phyloP scores from a whole-genome alignment of 1,140 invertebrate species.

The Zaprionus inermis region DNA sequence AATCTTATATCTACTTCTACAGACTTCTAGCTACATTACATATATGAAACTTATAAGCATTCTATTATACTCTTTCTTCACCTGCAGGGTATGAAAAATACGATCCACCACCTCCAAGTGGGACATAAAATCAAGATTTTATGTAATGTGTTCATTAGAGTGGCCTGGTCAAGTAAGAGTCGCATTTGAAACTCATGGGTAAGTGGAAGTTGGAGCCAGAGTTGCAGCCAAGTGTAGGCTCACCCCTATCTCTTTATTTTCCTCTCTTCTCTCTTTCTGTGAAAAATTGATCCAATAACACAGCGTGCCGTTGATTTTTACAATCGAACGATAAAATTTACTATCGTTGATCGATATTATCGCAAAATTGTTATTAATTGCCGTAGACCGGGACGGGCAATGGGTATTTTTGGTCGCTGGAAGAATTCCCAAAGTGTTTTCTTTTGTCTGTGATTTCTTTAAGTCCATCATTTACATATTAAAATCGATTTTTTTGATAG shows the following conservation, averaged over 20 bases:
- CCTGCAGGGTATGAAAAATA: conserved; percentile 27
- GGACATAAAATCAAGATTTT: conserved; percentile 78
- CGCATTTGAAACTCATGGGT: background rate
- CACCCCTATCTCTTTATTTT: conserved; percentile 1
- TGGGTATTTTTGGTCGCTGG: conserved; percentile 17
- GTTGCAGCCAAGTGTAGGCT: background rate
- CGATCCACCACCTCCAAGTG: conserved; percentile 52
- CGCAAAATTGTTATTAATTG: conserved; percentile 80
- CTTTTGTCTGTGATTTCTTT: conserved; percentile 46
- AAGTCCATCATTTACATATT: conserved; percentile 66
- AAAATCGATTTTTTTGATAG: conserved; percentile 58
- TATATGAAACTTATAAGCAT: background rate
- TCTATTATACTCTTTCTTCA: background rate
- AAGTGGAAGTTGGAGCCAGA: conserved; percentile 3
- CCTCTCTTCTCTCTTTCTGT: conserved; percentile 8
- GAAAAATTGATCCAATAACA: conserved; percentile 80
- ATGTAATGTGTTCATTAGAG: conserved; percentile 82
- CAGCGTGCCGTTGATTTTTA: conserved; percentile 78
- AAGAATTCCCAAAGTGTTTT: conserved; percentile 46
- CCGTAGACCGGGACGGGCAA: conserved; percentile 2
- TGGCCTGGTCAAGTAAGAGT: conserved; percentile 20
- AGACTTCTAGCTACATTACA: background rate
- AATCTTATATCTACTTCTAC: background rate
- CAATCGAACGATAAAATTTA: conserved; percentile 75
- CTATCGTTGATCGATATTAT: conserved; percentile 76